Evolutionary conservation across 2,888 invertebrate genomes (phyloP), one percentile per base, ranked within the genome.

Genomic region (Cataglyphis livida): DNA sequence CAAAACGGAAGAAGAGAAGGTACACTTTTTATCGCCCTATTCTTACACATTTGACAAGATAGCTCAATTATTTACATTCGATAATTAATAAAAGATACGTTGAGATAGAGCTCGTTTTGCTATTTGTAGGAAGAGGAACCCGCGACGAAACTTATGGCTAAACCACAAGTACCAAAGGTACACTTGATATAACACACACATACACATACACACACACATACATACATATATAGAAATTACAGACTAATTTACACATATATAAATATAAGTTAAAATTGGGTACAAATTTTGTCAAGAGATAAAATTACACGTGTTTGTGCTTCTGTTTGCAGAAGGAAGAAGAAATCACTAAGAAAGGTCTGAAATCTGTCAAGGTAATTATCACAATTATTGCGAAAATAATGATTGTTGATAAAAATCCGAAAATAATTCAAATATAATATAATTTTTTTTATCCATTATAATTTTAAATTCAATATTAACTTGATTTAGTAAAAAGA

Each of bases 241-340:
- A 66, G 12, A 64, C 18, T 78, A 68, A 78, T 78, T 70, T 35
- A 78, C 12, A 70, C 32, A 12, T 59, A 44, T 1, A 78, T 78
- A 15, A n/a, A 48, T 7, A 12, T 62, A 2, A 76, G 15, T 57
- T 54, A 54, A 68, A 57, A 21, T 1, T 44, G 7, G 18, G 1
- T 44, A 54, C 0, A 48, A 18, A 44, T 59, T 70, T 78, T 5
- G 6, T 25, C 2, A 35, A 28, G 7, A 10, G n/a, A 70, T 21
- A 21, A 18, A 35, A 32, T 65, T 76, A 15, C 35, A 41, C 4
- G 59, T 25, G 25, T 21, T 35, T 48, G 35, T 70, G 1, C 59
- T 84, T 90, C 85, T 91, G 57, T 86, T 92, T 89, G 28, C 93
- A 94, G 94, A 91, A 92, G 61, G 94, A 93, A 51, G 93, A 93